A percentile compares a stretch with the other conserved stretches of the same genome.
phyloP scores from a whole-genome alignment of 2,113 vertebrate genomes.

The Lepidothrix coronata region DNA sequence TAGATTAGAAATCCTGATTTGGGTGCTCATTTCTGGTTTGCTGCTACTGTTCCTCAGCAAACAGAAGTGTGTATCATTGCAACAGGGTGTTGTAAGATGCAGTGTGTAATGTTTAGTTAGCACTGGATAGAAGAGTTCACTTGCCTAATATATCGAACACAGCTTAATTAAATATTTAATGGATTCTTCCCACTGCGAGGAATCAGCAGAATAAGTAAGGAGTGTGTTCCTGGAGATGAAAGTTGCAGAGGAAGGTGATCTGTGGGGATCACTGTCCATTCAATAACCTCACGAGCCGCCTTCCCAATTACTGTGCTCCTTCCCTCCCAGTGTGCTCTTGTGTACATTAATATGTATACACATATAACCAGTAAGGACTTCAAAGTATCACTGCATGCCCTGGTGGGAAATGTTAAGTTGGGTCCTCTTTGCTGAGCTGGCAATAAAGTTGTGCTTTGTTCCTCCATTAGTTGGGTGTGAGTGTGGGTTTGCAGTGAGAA shows the following conservation, averaged over 20 bases:
- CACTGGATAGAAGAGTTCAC: neutral
- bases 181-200: neutral
- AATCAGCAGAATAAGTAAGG: constrained; percentile 29
- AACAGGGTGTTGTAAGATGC: neutral
- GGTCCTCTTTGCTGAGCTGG: neutral
- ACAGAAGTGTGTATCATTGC: neutral
- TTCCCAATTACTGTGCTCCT: neutral
- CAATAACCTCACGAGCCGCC: neutral
- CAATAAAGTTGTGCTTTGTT: neutral
- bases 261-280: neutral
- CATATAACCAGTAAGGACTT: neutral
- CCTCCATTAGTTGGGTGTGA: neutral
- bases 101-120: neutral
- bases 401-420: neutral
- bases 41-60: neutral
- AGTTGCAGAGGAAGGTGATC: neutral
- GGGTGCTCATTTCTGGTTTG: neutral
- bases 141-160: constrained; percentile 15
- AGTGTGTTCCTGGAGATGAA: neutral
- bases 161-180: constrained; percentile 54
- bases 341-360: neutral
- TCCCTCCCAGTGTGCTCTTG: neutral
- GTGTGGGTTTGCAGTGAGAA: neutral
- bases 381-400: neutral
- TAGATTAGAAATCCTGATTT: neutral